phyloP scores from a whole-genome alignment of 92 coral and sea anemone genomes.

The Muricea muricata region DNA sequence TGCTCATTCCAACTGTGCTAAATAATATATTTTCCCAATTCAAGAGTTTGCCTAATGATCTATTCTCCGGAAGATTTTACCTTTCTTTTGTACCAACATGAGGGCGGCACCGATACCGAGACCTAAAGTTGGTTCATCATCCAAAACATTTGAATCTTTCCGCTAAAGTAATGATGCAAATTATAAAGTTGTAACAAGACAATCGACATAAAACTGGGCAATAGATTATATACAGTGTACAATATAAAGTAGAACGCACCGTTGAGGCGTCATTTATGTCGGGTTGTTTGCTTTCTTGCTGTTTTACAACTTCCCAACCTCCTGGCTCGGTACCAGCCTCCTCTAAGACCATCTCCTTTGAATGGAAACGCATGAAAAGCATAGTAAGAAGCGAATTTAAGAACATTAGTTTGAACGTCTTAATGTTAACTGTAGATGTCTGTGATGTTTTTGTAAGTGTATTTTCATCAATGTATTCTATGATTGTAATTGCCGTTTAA shows the following conservation, averaged over 20 bases:
- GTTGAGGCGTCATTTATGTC: constrained; percentile 31
- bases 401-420: too few relatives aligned
- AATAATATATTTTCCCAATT: too few relatives aligned
- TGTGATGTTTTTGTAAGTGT: too few relatives aligned
- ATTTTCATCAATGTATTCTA: too few relatives aligned
- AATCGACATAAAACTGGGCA: too few relatives aligned
- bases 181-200: not conserved
- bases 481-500: too few relatives aligned
- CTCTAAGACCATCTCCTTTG: constrained; percentile 75
- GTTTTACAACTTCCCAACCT: constrained; percentile 97
- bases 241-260: too few relatives aligned
- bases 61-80: constrained; percentile 50
- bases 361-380: not conserved
- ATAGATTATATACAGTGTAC: too few relatives aligned
- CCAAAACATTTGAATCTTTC: constrained; percentile 86
- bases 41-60: too few relatives aligned
- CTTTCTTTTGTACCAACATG: constrained; percentile 89
- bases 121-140: constrained; percentile 94
- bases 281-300: constrained; percentile 81
- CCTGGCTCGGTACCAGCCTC: constrained; percentile 77
- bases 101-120: constrained; percentile 92
- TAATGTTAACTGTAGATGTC: too few relatives aligned
- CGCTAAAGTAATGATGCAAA: constrained; percentile 54
- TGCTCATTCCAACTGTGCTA: too few relatives aligned
- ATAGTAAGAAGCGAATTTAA: too few relatives aligned